Percentiles rank a stretch among this genome's conserved stretches.
phyloP scores from a whole-genome alignment of 2,113 vertebrate genomes.

The Phalacrocorax pelagicus region DNA sequence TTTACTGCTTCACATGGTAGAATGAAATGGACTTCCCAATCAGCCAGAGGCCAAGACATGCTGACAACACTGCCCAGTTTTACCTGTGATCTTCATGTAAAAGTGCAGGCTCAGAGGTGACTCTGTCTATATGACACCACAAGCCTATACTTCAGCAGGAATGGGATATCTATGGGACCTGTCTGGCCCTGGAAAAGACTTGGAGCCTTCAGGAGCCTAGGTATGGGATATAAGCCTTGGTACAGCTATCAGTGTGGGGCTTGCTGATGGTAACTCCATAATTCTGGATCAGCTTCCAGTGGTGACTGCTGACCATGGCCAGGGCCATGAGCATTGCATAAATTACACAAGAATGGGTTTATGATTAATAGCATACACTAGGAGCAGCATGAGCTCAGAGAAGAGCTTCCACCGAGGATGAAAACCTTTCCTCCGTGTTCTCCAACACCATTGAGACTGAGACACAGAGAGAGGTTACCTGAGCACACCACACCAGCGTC shows the following conservation, averaged over 20 bases:
- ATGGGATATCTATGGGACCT: background rate
- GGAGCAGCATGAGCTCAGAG: background rate
- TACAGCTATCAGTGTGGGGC: background rate
- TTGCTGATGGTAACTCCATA: background rate
- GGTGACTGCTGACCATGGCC: background rate
- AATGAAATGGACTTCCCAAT: background rate
- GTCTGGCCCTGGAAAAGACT: background rate
- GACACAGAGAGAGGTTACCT: background rate
- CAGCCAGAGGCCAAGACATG: background rate
- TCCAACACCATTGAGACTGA: background rate
- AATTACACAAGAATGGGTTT: background rate
- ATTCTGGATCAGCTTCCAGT: background rate
- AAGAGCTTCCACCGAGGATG: background rate
- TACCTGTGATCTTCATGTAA: background rate
- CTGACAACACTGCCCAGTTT: background rate
- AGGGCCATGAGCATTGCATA: background rate
- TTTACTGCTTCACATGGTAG: background rate
- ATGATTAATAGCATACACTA: background rate
- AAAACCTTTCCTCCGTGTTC: background rate
- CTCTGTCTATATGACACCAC: background rate
- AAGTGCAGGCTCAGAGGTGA: background rate
- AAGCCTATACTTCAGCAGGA: background rate
- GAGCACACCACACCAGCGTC: background rate
- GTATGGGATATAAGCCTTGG: background rate
- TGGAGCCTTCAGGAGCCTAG: background rate